Conservation (phyloP, 1,140 invertebrate genomes). For the Cyclina sinensis region DNA sequence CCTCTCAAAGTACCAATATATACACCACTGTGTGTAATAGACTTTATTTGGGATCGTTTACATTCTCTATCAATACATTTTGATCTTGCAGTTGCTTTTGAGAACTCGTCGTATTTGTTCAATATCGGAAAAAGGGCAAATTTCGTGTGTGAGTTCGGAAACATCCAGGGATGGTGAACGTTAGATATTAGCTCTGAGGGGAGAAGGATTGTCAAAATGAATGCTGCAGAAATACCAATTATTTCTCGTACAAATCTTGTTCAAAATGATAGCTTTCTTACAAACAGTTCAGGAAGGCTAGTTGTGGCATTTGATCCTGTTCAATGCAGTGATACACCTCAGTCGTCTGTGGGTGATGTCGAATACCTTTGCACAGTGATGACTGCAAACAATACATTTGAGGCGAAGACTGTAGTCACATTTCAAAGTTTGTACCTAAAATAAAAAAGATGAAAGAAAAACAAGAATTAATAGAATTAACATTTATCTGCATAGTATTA, state of each 20-base stretch:
- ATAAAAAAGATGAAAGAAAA: too few species aligned
- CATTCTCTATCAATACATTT: neutral
- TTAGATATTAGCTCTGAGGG: neutral
- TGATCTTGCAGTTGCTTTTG: neutral
- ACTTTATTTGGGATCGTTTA: too few species aligned
- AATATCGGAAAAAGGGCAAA: neutral
- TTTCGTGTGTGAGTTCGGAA: neutral
- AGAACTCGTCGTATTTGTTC: neutral
- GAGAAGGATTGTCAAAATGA: neutral
- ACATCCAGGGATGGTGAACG: neutral
- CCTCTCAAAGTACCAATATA: too few species aligned
- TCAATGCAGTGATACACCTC: neutral
- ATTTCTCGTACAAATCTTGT: neutral
- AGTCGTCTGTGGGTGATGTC: neutral
- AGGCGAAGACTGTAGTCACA: neutral
- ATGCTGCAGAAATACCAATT: neutral
- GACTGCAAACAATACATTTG: neutral
- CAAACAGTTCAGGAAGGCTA: neutral
- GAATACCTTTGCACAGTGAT: neutral
- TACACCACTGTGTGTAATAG: too few species aligned
- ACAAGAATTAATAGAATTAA: too few species aligned
- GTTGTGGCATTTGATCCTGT: neutral
- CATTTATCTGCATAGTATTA: too few species aligned
- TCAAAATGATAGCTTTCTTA: neutral
- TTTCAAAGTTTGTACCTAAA: constrained; percentile 1